These are phyloP conservation scores for Siniperca obscura DNA, from an alignment of 2,797 vertebrate genomes.

Conservation along the genomic window DNA sequence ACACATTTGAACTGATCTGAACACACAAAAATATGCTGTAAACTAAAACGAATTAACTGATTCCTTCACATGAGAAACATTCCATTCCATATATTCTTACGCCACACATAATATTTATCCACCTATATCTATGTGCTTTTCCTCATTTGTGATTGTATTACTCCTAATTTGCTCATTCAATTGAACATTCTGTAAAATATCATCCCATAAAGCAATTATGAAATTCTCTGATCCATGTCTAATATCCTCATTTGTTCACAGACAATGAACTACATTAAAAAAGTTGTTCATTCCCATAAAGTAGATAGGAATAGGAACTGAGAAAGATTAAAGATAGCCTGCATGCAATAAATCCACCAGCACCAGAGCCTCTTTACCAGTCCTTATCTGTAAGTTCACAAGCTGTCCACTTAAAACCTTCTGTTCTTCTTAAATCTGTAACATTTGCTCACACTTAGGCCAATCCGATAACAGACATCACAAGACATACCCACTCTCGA, in stretches of 20 bases:
- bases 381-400: constrained; percentile 52
- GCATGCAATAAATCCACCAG: constrained; percentile 57
- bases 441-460: constrained; percentile 21
- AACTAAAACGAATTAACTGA: not conserved
- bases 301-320: constrained; percentile 38
- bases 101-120: not conserved
- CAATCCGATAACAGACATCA: not conserved
- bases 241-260: constrained; percentile 62
- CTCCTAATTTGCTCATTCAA: constrained; percentile 49
- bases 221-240: constrained; percentile 68
- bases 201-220: constrained; percentile 41
- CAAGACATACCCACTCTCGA: constrained; percentile 29
- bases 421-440: constrained; percentile 28
- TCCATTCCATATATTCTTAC: constrained; percentile 1
- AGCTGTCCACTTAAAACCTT: constrained; percentile 39
- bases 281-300: constrained; percentile 41
- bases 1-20: constrained; percentile 10
- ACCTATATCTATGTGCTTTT: constrained; percentile 4
- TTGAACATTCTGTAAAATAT: constrained; percentile 35
- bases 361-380: constrained; percentile 39
- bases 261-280: constrained; percentile 58
- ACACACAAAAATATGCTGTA: not conserved
- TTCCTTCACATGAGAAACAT: not conserved
- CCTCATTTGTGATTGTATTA: constrained; percentile 28
- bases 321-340: constrained; percentile 67